These are phyloP conservation scores for Anoplophora glabripennis DNA, from an alignment of 1,140 invertebrate genomes.

Conservation along the genomic window DNA sequence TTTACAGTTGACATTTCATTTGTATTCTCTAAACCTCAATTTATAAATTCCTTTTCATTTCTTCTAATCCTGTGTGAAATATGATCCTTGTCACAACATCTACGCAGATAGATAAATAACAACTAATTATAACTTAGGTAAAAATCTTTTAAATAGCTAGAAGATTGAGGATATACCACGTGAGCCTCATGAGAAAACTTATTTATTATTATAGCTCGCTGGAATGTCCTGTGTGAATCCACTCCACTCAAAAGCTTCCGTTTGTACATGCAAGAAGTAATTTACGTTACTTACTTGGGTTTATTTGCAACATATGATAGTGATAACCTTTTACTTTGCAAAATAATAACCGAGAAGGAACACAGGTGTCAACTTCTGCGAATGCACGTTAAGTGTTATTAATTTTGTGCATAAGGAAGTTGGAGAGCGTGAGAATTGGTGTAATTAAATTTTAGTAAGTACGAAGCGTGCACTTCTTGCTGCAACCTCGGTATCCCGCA, in stretches of 20 bases:
- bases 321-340: conserved; percentile 1
- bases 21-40: too few species aligned
- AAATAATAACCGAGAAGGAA: conserved; percentile 17
- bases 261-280: conserved; percentile 4
- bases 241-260: conserved; percentile 9
- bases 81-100: too few species aligned
- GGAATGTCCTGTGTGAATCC: too few species aligned
- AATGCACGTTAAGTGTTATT: conserved; percentile 13
- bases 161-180: too few species aligned
- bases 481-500: conserved; percentile 1
- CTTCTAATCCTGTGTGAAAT: too few species aligned
- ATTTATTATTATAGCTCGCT: too few species aligned
- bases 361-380: conserved; percentile 20
- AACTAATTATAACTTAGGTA: too few species aligned
- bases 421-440: conserved; percentile 29
- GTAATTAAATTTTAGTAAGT: conserved; percentile 27
- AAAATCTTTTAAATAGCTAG: too few species aligned
- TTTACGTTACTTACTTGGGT: conserved; percentile 2
- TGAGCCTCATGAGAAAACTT: too few species aligned
- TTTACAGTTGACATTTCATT: too few species aligned
- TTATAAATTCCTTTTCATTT: too few species aligned
- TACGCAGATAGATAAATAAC: too few species aligned
- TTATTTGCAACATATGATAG: conserved; percentile 3
- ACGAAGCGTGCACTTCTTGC: conserved; percentile 1
- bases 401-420: conserved; percentile 24